phyloP scores from a whole-genome alignment of 2,113 vertebrate species.

The Tichodroma muraria region DNA sequence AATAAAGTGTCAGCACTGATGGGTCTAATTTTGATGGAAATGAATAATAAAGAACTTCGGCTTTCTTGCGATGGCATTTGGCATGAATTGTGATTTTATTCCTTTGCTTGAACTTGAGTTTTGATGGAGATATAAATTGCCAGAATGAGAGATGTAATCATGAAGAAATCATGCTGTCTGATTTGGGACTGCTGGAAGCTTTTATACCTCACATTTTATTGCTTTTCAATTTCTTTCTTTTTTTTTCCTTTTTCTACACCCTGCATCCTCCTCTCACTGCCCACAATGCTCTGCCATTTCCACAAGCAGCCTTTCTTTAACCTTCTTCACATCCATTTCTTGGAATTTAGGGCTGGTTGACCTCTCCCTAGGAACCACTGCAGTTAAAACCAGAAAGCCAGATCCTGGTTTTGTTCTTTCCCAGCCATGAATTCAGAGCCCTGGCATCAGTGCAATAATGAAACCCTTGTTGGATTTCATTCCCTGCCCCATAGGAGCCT shows the following conservation, averaged over 20 bases:
- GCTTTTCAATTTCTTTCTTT: not conserved
- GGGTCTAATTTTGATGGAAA: conserved; percentile 20
- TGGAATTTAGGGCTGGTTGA: not conserved
- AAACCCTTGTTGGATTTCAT: conserved; percentile 30
- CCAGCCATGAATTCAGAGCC: not conserved
- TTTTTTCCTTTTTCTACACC: not conserved
- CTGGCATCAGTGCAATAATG: not conserved
- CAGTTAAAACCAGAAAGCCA: not conserved
- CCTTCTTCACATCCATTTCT: not conserved
- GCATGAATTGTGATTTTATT: conserved; percentile 17
- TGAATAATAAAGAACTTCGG: not conserved
- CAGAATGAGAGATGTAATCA: not conserved
- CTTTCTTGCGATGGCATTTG: not conserved
- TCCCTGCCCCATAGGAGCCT: not conserved
- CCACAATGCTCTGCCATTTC: not conserved
- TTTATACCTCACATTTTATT: not conserved
- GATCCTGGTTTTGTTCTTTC: not conserved
- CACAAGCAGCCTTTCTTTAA: not conserved
- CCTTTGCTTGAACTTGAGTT: conserved; percentile 3
- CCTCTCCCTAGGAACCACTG: not conserved
- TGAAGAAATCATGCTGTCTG: not conserved
- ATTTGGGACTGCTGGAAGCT: not conserved
- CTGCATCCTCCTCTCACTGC: not conserved
- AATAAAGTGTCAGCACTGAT: not conserved
- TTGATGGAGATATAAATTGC: not conserved